phyloP scores from a whole-genome alignment of 1,140 invertebrate genomes.

The Phymastichus coffea region DNA sequence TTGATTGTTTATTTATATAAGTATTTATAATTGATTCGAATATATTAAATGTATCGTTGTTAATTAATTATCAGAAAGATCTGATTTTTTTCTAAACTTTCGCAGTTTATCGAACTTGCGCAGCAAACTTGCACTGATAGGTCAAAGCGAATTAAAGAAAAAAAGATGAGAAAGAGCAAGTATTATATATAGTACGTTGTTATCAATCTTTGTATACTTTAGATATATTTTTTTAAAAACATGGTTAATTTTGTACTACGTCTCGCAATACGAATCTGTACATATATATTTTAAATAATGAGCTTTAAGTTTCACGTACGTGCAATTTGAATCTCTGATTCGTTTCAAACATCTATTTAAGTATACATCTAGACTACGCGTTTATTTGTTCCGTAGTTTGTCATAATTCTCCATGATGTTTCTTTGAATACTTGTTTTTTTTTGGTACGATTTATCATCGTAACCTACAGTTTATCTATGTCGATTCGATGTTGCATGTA shows the following conservation, averaged over 20 bases:
- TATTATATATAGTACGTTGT: conserved; percentile 19
- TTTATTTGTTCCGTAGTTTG: too few species aligned
- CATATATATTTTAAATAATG: conserved; percentile 13
- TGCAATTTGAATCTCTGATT: conserved; percentile 11
- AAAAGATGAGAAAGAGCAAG: neutral
- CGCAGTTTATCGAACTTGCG: too few species aligned
- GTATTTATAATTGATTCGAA: conserved; percentile 9
- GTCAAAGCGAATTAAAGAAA: too few species aligned
- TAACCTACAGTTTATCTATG: too few species aligned
- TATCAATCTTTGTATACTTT: conserved; percentile 13
- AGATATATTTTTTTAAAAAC: conserved; percentile 12
- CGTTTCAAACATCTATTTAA: too few species aligned
- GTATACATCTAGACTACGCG: too few species aligned
- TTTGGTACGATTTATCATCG: too few species aligned
- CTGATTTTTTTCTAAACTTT: neutral
- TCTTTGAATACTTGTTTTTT: too few species aligned
- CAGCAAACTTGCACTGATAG: too few species aligned
- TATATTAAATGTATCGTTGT: conserved; percentile 14
- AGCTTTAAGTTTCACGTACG: neutral
- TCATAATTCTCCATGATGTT: too few species aligned
- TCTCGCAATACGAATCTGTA: too few species aligned
- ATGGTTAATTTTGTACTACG: conserved; percentile 16
- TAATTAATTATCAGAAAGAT: neutral
- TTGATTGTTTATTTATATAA: conserved; percentile 14
- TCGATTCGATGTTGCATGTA: too few species aligned